A percentile compares a stretch with the other conserved stretches of the same genome.
Conservation (phyloP, 2,113 vertebrate genomes). For the Tapirus terrestris region DNA sequence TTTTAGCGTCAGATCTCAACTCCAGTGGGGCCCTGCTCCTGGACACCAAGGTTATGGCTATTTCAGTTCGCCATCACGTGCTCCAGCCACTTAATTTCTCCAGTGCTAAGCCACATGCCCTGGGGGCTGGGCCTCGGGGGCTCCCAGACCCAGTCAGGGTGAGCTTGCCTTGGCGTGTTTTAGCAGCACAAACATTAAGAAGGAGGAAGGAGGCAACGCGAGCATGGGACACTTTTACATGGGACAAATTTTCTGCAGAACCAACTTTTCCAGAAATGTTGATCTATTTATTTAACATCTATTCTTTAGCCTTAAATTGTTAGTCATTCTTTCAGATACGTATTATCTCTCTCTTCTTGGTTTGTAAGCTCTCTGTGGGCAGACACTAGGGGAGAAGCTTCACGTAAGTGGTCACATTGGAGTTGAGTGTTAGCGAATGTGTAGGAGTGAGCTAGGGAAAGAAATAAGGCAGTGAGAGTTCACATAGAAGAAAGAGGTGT, state of each 20-base stretch:
- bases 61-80: too few species aligned
- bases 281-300: neutral
- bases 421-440: neutral
- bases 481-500: accelerated
- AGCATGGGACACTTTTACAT: accelerated
- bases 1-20: too few species aligned
- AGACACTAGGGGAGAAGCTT: too few species aligned
- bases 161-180: accelerated
- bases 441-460: neutral
- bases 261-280: too few species aligned
- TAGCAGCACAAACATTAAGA: neutral
- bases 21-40: accelerated
- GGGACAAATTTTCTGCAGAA: neutral
- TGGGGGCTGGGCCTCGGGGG: accelerated
- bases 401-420: accelerated
- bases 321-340: too few species aligned
- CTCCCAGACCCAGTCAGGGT: neutral
- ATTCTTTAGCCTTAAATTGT: neutral
- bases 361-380: neutral
- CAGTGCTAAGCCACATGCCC: too few species aligned
- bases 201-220: accelerated
- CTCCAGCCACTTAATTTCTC: neutral
- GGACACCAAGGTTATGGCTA: accelerated
- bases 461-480: too few species aligned
- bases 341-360: too few species aligned